Percentiles rank a stretch among this genome's conserved stretches.
Evolutionary conservation across 2,113 vertebrate genomes (phyloP).

Genomic region (Toxotes chatareus): DNA sequence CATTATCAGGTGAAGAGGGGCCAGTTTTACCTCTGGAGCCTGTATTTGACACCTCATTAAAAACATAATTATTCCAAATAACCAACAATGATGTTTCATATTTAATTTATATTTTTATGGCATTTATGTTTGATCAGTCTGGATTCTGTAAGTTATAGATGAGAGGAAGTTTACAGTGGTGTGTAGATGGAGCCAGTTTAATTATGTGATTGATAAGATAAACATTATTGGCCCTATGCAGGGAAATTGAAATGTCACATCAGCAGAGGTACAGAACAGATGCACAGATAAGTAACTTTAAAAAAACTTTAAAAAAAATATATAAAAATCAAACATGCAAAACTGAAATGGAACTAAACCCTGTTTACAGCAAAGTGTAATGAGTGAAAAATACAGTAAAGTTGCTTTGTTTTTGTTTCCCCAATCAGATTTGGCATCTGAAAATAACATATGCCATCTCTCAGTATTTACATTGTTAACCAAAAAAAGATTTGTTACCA

Average conservation of each 20-base stretch:
- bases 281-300: neutral
- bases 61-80: neutral
- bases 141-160: neutral
- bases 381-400: too few species aligned
- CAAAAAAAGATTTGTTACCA: neutral
- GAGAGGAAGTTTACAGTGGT: neutral
- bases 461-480: neutral
- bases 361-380: too few species aligned
- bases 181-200: neutral
- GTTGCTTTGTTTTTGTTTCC: too few species aligned
- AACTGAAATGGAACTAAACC: too few species aligned
- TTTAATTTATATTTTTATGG: neutral
- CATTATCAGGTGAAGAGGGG: neutral
- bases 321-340: too few species aligned
- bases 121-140: neutral
- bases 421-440: neutral
- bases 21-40: constrained; percentile 12
- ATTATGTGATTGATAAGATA: neutral
- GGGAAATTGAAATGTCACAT: neutral
- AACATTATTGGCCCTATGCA: neutral
- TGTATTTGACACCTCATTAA: neutral
- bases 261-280: neutral
- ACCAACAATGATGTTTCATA: neutral
- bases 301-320: neutral
- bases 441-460: neutral